phyloP scores from a whole-genome alignment of 2,888 invertebrate genomes.

The Sepioteuthis lessoniana region DNA sequence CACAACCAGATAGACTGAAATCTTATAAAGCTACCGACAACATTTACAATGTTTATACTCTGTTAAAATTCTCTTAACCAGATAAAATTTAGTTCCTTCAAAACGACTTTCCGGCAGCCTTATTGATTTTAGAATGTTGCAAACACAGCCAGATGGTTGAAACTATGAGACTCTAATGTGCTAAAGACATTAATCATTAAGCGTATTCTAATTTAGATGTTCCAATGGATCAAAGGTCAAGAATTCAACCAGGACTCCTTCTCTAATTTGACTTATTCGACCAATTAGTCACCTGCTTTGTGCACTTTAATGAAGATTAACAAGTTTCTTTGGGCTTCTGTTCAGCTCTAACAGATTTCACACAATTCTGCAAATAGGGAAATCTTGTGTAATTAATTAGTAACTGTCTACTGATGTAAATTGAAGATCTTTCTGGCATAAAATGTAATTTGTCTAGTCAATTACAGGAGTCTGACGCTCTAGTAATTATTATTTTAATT shows the following conservation, averaged over 20 bases:
- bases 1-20: too few species aligned
- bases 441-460: neutral
- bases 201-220: neutral
- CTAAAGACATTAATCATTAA: neutral
- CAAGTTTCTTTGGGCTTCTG: neutral
- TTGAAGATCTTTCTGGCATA: neutral
- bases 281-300: too few species aligned
- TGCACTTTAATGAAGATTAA: neutral
- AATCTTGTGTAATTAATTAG: neutral
- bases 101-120: neutral
- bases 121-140: neutral
- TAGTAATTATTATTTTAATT: neutral
- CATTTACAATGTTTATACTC: too few species aligned
- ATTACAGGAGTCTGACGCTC: neutral
- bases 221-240: neutral
- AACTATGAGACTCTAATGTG: neutral
- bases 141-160: neutral
- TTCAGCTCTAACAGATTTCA: neutral
- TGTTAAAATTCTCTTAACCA: too few species aligned
- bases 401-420: neutral
- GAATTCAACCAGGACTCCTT: neutral
- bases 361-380: neutral
- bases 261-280: neutral
- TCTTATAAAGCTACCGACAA: too few species aligned
- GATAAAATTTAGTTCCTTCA: neutral